phyloP scores from a whole-genome alignment of 2,797 vertebrate species.

The Threskiornis aethiopicus region DNA sequence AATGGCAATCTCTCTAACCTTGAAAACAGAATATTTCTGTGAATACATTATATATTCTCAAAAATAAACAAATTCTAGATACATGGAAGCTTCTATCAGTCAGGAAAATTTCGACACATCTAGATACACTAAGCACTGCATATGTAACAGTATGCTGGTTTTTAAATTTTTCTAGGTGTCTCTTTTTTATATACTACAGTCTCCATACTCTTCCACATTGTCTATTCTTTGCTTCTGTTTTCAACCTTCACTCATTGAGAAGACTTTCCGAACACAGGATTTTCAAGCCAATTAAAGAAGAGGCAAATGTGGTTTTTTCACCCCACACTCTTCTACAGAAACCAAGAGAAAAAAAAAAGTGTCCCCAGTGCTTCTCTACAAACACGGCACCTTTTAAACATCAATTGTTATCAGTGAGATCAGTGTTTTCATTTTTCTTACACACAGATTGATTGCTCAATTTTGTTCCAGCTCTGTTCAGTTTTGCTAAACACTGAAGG shows the following conservation, averaged over 20 bases:
- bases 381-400: background rate
- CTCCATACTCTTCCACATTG: background rate
- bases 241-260: background rate
- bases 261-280: background rate
- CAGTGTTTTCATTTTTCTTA: background rate
- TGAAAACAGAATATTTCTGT: background rate
- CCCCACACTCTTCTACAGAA: background rate
- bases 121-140: fast-evolving
- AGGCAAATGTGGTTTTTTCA: background rate
- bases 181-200: background rate
- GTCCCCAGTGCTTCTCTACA: background rate
- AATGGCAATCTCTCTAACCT: background rate
- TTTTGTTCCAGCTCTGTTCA: background rate
- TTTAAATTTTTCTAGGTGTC: background rate
- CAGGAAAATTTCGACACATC: background rate
- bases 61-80: background rate
- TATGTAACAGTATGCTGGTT: background rate
- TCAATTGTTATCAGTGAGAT: background rate
- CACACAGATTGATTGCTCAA: fast-evolving
- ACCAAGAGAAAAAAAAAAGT: fast-evolving
- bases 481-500: background rate
- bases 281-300: background rate
- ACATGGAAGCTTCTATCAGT: background rate
- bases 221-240: background rate
- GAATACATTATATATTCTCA: background rate